Conservation (phyloP, 92 coral and sea anemone species). For the Palythoa heliodiscus region DNA sequence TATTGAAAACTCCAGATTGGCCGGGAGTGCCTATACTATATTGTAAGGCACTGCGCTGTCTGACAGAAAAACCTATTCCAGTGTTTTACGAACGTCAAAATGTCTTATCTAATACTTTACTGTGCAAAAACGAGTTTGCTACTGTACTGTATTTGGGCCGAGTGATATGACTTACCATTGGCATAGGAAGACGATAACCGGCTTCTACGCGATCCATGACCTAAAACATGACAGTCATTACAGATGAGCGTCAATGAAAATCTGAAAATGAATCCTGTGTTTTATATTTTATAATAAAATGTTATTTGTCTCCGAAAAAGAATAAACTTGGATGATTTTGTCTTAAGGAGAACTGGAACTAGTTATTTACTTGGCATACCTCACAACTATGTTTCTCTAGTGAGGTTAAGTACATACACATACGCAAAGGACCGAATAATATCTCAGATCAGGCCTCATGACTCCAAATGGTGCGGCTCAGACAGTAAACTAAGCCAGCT, state of each 20-base stretch:
- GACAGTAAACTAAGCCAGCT: too few relatives aligned
- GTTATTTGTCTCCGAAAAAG: too few relatives aligned
- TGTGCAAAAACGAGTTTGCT: background rate
- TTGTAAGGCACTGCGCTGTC: background rate
- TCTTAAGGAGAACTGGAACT: too few relatives aligned
- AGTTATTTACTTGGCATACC: too few relatives aligned
- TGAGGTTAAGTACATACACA: too few relatives aligned
- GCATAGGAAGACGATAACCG: slow-evolving; percentile 67
- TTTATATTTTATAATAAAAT: too few relatives aligned
- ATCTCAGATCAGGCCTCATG: too few relatives aligned
- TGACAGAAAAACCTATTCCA: background rate
- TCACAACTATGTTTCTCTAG: too few relatives aligned
- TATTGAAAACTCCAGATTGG: background rate
- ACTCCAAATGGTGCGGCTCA: too few relatives aligned
- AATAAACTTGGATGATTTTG: too few relatives aligned
- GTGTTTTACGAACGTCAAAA: background rate
- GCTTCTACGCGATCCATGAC: slow-evolving; percentile 69
- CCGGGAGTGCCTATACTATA: background rate
- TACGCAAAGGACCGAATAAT: too few relatives aligned
- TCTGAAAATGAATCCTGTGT: background rate
- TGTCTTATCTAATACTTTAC: background rate
- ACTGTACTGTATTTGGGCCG: background rate
- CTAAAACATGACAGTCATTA: slow-evolving; percentile 28
- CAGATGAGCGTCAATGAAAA: background rate
- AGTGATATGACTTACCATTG: slow-evolving; percentile 52